Percentiles rank a stretch among this genome's conserved stretches.
Conservation (phyloP, 2,797 vertebrate species). For the Aeoliscus strigatus region DNA sequence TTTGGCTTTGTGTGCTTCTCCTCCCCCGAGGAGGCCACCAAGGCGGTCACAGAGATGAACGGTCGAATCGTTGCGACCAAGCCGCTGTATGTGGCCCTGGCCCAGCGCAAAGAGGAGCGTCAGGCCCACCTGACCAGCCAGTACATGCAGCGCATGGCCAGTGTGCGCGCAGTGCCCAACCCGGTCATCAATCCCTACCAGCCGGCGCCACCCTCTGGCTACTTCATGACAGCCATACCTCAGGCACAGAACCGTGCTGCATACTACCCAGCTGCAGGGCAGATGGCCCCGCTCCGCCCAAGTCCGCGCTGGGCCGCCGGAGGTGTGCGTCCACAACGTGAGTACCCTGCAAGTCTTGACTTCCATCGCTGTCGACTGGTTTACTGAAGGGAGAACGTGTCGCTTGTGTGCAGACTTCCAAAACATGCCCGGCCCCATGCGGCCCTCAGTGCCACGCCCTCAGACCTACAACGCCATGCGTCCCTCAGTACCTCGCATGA, state of each 20-base stretch:
- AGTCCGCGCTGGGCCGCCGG: slow-evolving; percentile 94
- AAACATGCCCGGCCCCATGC: slow-evolving; percentile 88
- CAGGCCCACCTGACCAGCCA: slow-evolving; percentile 97
- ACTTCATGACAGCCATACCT: slow-evolving; percentile 97
- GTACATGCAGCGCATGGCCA: slow-evolving; percentile 98
- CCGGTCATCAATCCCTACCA: slow-evolving; percentile 97
- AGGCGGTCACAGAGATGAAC: slow-evolving; percentile 98
- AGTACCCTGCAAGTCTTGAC: slow-evolving; percentile 52
- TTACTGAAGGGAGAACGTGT: no score
- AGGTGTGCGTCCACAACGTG: slow-evolving; percentile 91
- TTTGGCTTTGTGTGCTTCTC: slow-evolving; percentile 99
- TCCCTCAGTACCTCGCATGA: slow-evolving; percentile 90
- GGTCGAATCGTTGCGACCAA: slow-evolving; percentile 96
- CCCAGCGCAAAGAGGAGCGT: slow-evolving; percentile 94
- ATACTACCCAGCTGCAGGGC: slow-evolving; percentile 91
- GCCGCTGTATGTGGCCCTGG: slow-evolving; percentile 92
- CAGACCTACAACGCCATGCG: slow-evolving; percentile 85
- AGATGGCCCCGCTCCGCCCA: slow-evolving; percentile 91
- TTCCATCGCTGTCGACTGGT: no score
- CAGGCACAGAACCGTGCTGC: slow-evolving; percentile 92
- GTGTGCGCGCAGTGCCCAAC: slow-evolving; percentile 89
- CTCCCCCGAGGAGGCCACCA: slow-evolving; percentile 95
- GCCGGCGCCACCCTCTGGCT: slow-evolving; percentile 88
- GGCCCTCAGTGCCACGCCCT: slow-evolving; percentile 86
- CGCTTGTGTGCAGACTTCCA: slow-evolving; percentile 83